These are phyloP conservation scores for Calidris pugnax DNA, from an alignment of 2,113 vertebrate genomes.

Conservation along the genomic window DNA sequence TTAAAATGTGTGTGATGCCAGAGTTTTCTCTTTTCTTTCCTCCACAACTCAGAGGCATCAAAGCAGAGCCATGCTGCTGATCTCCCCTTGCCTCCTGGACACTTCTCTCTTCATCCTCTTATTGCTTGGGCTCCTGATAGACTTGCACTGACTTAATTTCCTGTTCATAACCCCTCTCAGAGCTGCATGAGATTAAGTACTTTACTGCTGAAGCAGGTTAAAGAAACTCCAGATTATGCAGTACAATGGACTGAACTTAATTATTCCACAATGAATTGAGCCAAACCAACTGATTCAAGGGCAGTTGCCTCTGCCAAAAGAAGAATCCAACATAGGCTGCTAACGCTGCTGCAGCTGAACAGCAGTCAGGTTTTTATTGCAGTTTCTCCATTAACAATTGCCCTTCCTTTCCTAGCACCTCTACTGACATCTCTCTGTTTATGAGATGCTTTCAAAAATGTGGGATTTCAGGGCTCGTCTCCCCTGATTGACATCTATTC, in stretches of 20 bases:
- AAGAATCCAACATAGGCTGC: neutral
- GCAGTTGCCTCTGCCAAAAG: constrained; percentile 10
- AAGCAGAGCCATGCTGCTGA: neutral
- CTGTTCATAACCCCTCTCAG: neutral
- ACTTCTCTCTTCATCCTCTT: neutral
- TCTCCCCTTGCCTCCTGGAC: neutral
- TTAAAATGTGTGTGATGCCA: neutral
- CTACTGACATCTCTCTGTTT: constrained; percentile 31
- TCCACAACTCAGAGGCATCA: neutral
- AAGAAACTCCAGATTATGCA: constrained; percentile 19
- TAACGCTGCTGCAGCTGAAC: neutral
- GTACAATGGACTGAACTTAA: neutral
- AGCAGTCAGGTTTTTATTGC: constrained; percentile 13
- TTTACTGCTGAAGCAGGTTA: neutral
- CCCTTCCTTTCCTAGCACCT: neutral
- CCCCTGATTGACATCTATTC: constrained; percentile 38
- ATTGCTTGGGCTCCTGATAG: neutral
- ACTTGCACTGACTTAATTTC: neutral
- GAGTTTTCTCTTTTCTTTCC: neutral
- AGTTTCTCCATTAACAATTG: neutral
- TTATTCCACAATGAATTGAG: neutral
- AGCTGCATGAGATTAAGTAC: neutral
- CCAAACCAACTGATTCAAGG: neutral
- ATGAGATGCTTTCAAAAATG: neutral
- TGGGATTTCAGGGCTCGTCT: constrained; percentile 24